Evolutionary conservation across 2,797 vertebrate genomes (phyloP).

Genomic region (Crenuchus spilurus): DNA sequence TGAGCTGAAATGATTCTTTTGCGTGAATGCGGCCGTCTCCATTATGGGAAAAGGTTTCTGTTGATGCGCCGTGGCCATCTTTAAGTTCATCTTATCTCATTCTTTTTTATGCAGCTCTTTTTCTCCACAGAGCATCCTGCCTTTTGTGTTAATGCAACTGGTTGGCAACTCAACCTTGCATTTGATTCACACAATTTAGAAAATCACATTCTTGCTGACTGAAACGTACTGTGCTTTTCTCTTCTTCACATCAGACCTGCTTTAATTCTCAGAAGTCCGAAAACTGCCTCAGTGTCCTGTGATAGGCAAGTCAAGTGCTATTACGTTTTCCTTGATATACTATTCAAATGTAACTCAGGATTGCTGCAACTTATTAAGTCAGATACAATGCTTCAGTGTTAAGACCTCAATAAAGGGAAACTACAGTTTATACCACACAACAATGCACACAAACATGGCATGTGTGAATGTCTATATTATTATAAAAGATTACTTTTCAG

Average conservation of each 20-base stretch:
- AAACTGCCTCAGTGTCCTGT: no score
- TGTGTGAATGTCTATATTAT: no score
- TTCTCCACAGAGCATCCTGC: background rate
- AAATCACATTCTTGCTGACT: conserved; percentile 6
- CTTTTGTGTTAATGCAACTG: conserved; percentile 6
- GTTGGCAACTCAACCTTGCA: conserved; percentile 5
- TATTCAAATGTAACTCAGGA: no score
- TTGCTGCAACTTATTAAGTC: no score
- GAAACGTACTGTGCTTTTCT: background rate
- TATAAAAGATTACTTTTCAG: no score
- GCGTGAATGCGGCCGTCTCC: conserved; percentile 7
- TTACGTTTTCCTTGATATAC: no score
- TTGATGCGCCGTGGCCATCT: background rate
- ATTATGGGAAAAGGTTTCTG: conserved; percentile 19
- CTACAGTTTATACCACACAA: no score
- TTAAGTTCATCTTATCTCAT: conserved; percentile 10
- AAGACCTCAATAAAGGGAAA: no score
- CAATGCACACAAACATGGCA: no score
- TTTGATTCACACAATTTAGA: conserved; percentile 8
- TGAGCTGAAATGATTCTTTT: conserved; percentile 13
- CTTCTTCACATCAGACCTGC: background rate
- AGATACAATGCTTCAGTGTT: no score
- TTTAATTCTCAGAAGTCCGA: background rate
- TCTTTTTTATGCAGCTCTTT: conserved; percentile 32
- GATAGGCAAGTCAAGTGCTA: no score